These are phyloP conservation scores for Ambastaia sidthimunki DNA, from an alignment of 2,797 vertebrate genomes.

Conservation along the genomic window DNA sequence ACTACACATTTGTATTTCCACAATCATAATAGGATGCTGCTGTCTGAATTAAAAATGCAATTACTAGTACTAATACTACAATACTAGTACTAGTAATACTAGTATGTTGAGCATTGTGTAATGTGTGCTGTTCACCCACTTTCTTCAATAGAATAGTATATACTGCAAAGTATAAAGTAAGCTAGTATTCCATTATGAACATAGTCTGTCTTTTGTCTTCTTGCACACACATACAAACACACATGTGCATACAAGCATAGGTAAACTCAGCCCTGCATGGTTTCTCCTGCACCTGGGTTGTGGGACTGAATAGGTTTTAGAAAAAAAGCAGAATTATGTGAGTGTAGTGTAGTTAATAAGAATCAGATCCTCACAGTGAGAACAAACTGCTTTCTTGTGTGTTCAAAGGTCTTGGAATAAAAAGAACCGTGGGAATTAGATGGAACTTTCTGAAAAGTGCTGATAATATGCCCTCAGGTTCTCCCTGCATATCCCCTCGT, in stretches of 20 bases:
- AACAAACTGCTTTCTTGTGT: slow-evolving; percentile 37
- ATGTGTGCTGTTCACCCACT: not conserved
- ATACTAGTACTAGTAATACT: too few species aligned
- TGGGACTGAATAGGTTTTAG: not conserved
- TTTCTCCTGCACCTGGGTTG: not conserved
- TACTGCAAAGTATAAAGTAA: not conserved
- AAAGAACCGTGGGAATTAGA: slow-evolving; percentile 31
- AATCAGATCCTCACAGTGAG: slow-evolving; percentile 30
- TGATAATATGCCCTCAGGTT: slow-evolving; percentile 43
- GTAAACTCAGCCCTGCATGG: not conserved
- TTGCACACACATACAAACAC: not conserved
- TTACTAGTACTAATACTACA: too few species aligned
- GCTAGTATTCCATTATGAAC: slow-evolving; percentile 23
- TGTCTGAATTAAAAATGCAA: too few species aligned
- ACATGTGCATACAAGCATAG: not conserved
- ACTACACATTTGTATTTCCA: too few species aligned
- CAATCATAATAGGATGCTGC: too few species aligned
- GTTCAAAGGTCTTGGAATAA: slow-evolving; percentile 36
- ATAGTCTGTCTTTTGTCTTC: not conserved
- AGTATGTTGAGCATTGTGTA: not conserved
- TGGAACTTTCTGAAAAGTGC: slow-evolving; percentile 23
- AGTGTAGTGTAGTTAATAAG: slow-evolving; percentile 17
- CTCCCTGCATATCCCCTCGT: slow-evolving; percentile 6
- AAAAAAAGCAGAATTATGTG: not conserved
- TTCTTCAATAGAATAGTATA: not conserved